Percentiles rank a stretch among this genome's conserved stretches.
Evolutionary conservation across 2,888 invertebrate genomes (phyloP).

Genomic region (Tipula vernalis): DNA sequence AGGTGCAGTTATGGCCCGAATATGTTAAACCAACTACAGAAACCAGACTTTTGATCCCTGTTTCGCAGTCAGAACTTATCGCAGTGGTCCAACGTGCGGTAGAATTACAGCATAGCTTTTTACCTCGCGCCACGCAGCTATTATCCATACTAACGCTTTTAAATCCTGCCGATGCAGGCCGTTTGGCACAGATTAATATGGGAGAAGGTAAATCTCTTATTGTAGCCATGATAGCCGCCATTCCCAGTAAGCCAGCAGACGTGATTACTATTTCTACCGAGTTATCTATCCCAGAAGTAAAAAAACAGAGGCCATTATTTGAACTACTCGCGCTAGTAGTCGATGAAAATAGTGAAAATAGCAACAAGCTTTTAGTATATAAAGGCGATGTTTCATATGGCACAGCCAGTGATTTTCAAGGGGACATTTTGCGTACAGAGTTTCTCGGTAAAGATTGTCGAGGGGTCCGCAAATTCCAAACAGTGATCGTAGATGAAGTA

Average conservation of each 20-base stretch:
- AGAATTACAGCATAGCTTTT: no score
- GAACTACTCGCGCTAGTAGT: background rate
- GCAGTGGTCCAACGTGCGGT: no score
- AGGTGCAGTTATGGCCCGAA: no score
- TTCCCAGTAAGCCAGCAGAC: background rate
- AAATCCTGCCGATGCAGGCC: background rate
- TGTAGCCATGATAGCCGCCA: background rate
- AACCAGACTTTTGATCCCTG: no score
- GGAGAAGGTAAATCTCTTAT: slow-evolving; percentile 11
- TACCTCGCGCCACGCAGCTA: no score
- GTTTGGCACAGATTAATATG: background rate
- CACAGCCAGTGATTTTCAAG: slow-evolving; percentile 12
- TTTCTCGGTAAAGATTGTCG: slow-evolving; percentile 26
- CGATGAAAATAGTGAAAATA: background rate
- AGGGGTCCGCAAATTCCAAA: slow-evolving; percentile 21
- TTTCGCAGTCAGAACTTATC: no score
- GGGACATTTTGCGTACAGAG: slow-evolving; percentile 19
- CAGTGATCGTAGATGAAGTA: slow-evolving; percentile 33
- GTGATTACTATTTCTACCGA: slow-evolving; percentile 8
- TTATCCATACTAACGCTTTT: no score
- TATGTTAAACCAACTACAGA: no score
- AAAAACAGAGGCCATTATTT: background rate
- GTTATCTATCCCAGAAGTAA: slow-evolving; percentile 5
- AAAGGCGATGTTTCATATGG: slow-evolving; percentile 5
- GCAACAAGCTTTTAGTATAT: background rate